Evolutionary conservation across 2,888 invertebrate species (phyloP), one percentile per base, ranked within the genome.

Genomic region (Psylliodes chrysocephalus): DNA sequence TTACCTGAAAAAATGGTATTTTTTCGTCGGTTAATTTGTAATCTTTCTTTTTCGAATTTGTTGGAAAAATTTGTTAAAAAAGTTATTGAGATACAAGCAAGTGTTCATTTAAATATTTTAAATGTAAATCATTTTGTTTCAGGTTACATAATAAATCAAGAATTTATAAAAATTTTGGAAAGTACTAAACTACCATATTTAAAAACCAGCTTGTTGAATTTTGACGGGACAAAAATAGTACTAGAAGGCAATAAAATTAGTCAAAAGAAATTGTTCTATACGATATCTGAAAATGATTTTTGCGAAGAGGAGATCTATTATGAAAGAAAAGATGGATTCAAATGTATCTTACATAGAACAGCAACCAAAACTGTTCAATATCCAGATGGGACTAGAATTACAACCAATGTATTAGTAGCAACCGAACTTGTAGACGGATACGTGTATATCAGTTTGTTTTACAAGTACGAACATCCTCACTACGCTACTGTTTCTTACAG

Each of bases 301-400:
- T 62, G 66, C 19, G 63, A 69, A 8, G 71, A 75, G 35, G 75
- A 77, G 52, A 67, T 71, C 1, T 69, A 56, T 18, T 74, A 63
- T 55, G 76, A 76, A 55, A 69, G 78, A 61, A 73, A 68, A 18
- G 78, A 78, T 53, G 74, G 75, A 17, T 71, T 77, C 57, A 63
- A 56, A 18, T 67, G 72, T 47, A 51, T 68, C n/a, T 63, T 74
- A 7, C 63, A 73, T 18, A 66, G 64, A 61, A 64, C 67, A 18
- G 76, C 75, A 1, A 60, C 57, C 5, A 67, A 68, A 52, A 57
- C 49, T 5, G 68, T 72, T 1, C 61, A 65, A 17, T 77, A 74
- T 56, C 57, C 72, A 0, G 76, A 77, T 46, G 75, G 75, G 10
- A 76, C 75, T 1, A 67, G 68, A 51, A 77, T 77, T 14, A 56